Evolutionary conservation across 2,797 vertebrate genomes (phyloP).

Genomic region (Ambastaia sidthimunki): DNA sequence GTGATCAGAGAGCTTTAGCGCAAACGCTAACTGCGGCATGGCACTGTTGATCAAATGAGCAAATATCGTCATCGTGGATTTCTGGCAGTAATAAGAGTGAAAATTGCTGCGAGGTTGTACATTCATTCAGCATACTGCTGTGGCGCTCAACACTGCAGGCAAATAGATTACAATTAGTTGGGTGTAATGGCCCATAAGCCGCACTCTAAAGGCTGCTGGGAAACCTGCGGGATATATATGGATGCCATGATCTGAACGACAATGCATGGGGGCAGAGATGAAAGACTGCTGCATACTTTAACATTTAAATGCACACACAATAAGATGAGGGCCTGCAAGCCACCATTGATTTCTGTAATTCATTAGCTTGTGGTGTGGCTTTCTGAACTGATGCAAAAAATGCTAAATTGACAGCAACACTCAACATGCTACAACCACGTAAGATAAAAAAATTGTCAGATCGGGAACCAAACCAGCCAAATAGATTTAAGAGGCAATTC

Average conservation of each 20-base stretch:
- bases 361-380: conserved; percentile 12
- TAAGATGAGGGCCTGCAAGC: conserved; percentile 27
- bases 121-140: conserved; percentile 57
- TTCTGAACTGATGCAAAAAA: conserved; percentile 13
- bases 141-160: conserved; percentile 61
- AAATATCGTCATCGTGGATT: conserved; percentile 51
- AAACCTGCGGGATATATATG: conserved; percentile 53
- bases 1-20: not conserved
- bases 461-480: not conserved
- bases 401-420: not conserved
- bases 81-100: conserved; percentile 53
- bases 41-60: conserved; percentile 51
- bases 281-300: conserved; percentile 40
- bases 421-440: not conserved
- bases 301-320: conserved; percentile 48
- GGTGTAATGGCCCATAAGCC: conserved; percentile 66
- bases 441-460: no score
- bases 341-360: conserved; percentile 11
- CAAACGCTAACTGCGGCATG: conserved; percentile 5
- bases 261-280: conserved; percentile 33
- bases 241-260: conserved; percentile 59
- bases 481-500: no score
- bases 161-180: conserved; percentile 66
- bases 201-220: conserved; percentile 60
- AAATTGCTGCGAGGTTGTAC: conserved; percentile 61